Evolutionary conservation across 92 coral and sea anemone species (phyloP), one percentile per base, ranked within the genome.

Genomic region (Parazoanthus swiftii): DNA sequence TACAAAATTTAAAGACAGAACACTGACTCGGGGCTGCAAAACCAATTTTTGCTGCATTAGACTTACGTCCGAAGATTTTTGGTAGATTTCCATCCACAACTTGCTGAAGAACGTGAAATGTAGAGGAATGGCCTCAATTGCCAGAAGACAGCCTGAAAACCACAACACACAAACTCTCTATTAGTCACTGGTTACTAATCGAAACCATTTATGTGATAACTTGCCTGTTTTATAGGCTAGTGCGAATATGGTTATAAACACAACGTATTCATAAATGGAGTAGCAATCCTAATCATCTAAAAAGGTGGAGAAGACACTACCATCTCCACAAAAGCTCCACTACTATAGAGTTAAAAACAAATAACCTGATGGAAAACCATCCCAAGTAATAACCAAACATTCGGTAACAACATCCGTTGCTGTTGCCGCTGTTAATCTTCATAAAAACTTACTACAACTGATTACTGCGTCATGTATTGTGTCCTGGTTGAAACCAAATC

Each of bases 1-100:
- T 15, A 74, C 43, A 74, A 35, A 29, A 8, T 14, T 9, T 1
- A 11, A 20, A 37, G 48, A 37, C 6, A 38, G 25, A 38, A 63
- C 26, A 63, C 66, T 15, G 66, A 58, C 2, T 15, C 5, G n/a
- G 1, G 23, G 25, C 18, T 85, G 48, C 38, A 20, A 38, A 75
- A 16, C 21, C 11, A 3, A 20, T n/a, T 37, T 29, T 8, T 8
- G 75, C 11, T 11, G 84, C 35, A 5, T 18, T 35, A 35, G 5
- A 35, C 91, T 59, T 92, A 97, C 99, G 88, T 97, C 99, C 8
- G 94, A 95, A 13, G 98, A 93, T 77, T 94, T 97, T 58, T 97
- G 93, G 81, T 97, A 97, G 23, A 97, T 95, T 65, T 97, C 99
- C 93, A 92, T 92, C 99, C 99, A 97, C n/a, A 97, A 90, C 82